Conservation (phyloP, 2,797 vertebrate genomes). For the Onychomys arenicola region DNA sequence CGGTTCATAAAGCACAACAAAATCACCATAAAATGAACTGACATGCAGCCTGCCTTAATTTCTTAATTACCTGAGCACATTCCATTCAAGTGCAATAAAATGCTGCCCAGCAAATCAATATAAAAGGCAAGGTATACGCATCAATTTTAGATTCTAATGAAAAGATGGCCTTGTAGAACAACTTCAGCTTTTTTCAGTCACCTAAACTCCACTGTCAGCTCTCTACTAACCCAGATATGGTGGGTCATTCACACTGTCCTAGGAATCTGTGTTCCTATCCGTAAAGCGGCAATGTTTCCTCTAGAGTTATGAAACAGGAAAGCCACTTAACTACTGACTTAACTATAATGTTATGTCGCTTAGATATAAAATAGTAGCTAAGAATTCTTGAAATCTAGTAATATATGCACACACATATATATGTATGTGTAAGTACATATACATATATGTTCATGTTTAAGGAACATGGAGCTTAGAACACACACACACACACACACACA, state of each 20-base stretch:
- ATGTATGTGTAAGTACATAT: background rate
- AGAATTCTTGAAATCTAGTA: background rate
- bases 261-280: background rate
- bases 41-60: background rate
- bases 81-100: slow-evolving; percentile 45
- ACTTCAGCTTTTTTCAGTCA: background rate
- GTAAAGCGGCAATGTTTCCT: background rate
- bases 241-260: background rate
- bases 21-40: background rate
- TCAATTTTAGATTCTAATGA: background rate
- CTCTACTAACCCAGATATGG: background rate
- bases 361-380: slow-evolving; percentile 35
- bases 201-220: background rate
- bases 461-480: background rate
- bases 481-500: too few relatives aligned
- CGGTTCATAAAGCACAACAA: slow-evolving; percentile 13
- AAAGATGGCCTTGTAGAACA: background rate
- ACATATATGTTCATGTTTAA: background rate
- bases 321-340: background rate
- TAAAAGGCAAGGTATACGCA: slow-evolving; percentile 7
- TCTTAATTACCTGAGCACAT: slow-evolving; percentile 7
- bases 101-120: background rate
- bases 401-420: background rate
- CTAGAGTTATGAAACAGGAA: slow-evolving; percentile 19
- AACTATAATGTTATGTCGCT: background rate